Percentiles rank a stretch among this genome's conserved stretches.
These are phyloP conservation scores for Poeciliopsis presidionis DNA, from an alignment of 2,797 vertebrate genomes.

Conservation along the genomic window DNA sequence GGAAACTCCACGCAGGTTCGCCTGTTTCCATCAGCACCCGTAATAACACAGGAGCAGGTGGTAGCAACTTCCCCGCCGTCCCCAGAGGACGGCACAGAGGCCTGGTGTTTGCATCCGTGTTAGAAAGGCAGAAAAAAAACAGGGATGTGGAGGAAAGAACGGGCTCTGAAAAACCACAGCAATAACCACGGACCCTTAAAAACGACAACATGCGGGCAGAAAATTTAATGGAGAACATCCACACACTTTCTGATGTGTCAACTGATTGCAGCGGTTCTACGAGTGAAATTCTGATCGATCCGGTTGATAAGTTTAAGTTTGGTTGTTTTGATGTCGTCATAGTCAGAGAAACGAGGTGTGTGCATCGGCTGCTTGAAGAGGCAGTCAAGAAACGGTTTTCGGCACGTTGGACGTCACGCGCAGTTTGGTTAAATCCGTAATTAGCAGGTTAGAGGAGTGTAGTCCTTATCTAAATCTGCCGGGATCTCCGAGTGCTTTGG, in stretches of 20 bases:
- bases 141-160: background rate
- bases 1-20: slow-evolving; percentile 61
- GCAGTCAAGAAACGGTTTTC: background rate
- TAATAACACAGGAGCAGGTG: slow-evolving; percentile 68
- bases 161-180: background rate
- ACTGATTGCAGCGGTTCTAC: background rate
- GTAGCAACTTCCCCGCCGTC: slow-evolving; percentile 51
- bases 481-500: background rate
- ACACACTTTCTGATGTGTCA: background rate
- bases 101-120: slow-evolving; percentile 36
- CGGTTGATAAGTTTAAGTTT: too few relatives aligned
- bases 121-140: background rate
- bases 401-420: background rate
- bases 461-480: background rate
- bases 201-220: background rate
- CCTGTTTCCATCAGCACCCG: slow-evolving; percentile 69
- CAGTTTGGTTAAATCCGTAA: background rate
- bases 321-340: background rate
- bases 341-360: background rate
- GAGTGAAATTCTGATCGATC: background rate
- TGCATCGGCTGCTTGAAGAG: background rate
- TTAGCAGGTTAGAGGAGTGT: background rate
- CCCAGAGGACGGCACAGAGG: slow-evolving; percentile 50
- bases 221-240: background rate
- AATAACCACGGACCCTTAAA: background rate